Evolutionary conservation across 1,140 invertebrate species (phyloP).

Genomic region (Leptinotarsa texana): DNA sequence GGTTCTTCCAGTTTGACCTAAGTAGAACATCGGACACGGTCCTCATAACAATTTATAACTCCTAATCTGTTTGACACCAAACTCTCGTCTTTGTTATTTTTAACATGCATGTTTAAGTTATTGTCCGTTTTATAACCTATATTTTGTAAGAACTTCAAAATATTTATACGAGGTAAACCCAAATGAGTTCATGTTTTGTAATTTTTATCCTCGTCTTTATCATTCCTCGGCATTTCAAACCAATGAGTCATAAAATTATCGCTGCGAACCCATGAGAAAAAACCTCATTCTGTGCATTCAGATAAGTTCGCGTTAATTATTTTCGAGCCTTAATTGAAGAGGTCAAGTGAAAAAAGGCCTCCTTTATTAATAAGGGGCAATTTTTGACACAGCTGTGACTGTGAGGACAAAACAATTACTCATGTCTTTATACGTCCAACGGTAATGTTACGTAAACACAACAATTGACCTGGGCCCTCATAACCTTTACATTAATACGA

Average conservation of each 20-base stretch:
- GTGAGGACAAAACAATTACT: constrained; percentile 40
- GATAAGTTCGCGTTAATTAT: constrained; percentile 26
- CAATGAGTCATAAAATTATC: not conserved
- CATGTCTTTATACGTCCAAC: constrained; percentile 28
- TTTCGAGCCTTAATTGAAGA: constrained; percentile 12
- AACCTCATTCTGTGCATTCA: not conserved
- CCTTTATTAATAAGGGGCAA: constrained; percentile 35
- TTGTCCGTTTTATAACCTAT: too few species aligned
- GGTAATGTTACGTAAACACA: constrained; percentile 48
- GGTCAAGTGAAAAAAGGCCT: constrained; percentile 31
- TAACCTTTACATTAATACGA: constrained; percentile 46
- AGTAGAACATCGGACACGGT: too few species aligned
- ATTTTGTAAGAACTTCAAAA: too few species aligned
- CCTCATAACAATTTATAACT: too few species aligned
- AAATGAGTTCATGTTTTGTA: not conserved
- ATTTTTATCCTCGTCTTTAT: not conserved
- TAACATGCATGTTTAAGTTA: too few species aligned
- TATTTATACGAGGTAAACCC: too few species aligned
- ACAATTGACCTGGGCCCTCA: constrained; percentile 44
- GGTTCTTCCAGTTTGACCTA: too few species aligned
- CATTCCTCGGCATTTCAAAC: not conserved
- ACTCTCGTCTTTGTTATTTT: too few species aligned
- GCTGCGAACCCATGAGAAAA: not conserved
- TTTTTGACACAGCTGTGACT: constrained; percentile 39
- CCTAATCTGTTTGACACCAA: too few species aligned